Conservation (phyloP, 2,888 invertebrate genomes). For the Acrocera orbiculus region DNA sequence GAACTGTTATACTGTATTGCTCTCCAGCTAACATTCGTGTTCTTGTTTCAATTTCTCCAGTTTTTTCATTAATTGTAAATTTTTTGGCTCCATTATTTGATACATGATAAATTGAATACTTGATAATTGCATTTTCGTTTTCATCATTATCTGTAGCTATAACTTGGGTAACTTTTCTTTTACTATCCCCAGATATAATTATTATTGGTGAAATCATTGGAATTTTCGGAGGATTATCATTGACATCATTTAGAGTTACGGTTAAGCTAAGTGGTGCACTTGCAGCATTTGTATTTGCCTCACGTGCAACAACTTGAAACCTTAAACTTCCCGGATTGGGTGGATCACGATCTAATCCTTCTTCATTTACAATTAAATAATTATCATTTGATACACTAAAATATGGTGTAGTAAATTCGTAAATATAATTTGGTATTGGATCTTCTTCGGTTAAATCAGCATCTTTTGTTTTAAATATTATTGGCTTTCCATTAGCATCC, state of each 20-base stretch:
- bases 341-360: slow-evolving; percentile 69
- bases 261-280: slow-evolving; percentile 66
- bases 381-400: slow-evolving; percentile 62
- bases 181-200: slow-evolving; percentile 60
- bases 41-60: slow-evolving; percentile 60
- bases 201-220: slow-evolving; percentile 64
- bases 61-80: slow-evolving; percentile 63
- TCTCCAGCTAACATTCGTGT: slow-evolving; percentile 70
- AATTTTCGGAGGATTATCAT: slow-evolving; percentile 71
- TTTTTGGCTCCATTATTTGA: slow-evolving; percentile 78
- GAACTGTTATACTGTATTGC: slow-evolving; percentile 74
- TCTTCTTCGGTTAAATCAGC: slow-evolving; percentile 71
- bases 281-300: slow-evolving; percentile 58
- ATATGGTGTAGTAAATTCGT: slow-evolving; percentile 67
- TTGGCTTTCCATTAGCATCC: slow-evolving; percentile 45
- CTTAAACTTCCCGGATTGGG: slow-evolving; percentile 69
- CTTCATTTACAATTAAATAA: slow-evolving; percentile 59
- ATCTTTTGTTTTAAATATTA: slow-evolving; percentile 60
- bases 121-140: slow-evolving; percentile 64
- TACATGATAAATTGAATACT: slow-evolving; percentile 75
- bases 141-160: slow-evolving; percentile 68
- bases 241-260: slow-evolving; percentile 61
- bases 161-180: slow-evolving; percentile 51
- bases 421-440: slow-evolving; percentile 59
- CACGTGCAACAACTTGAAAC: slow-evolving; percentile 77